Evolutionary conservation across 2,797 vertebrate species (phyloP).

Genomic region (Danio tinwini): DNA sequence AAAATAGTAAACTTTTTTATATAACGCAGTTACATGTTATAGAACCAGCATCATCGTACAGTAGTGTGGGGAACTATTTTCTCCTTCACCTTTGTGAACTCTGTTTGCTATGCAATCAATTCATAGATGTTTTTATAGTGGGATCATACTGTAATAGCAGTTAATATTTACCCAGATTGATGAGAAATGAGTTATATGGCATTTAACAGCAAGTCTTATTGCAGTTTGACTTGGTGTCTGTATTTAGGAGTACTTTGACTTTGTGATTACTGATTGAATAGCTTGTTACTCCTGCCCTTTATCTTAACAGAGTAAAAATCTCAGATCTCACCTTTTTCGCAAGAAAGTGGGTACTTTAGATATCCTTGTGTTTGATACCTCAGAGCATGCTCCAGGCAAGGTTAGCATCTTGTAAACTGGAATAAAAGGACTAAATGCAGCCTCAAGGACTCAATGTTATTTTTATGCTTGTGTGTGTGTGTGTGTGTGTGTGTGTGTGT

Average conservation of each 20-base stretch:
- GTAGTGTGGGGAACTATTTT: not conserved
- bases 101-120: not conserved
- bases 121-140: not conserved
- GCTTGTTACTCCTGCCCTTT: not conserved
- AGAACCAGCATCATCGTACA: not conserved
- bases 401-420: slow-evolving; percentile 48
- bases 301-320: slow-evolving; percentile 6
- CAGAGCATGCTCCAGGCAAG: slow-evolving; percentile 52
- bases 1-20: not conserved
- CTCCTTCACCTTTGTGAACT: not conserved
- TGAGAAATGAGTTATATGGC: not conserved
- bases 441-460: slow-evolving; percentile 35
- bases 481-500: no score
- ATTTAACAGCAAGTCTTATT: not conserved
- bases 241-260: slow-evolving; percentile 8
- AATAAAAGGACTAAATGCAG: slow-evolving; percentile 43
- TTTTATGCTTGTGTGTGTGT: not conserved
- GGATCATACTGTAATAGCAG: not conserved
- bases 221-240: slow-evolving; percentile 23
- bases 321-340: slow-evolving; percentile 28
- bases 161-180: not conserved
- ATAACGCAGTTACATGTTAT: not conserved
- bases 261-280: not conserved
- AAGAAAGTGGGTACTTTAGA: slow-evolving; percentile 18
- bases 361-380: slow-evolving; percentile 45